Base-by-base conservation (phyloP, 2,888 invertebrate species). In the Hermaeophaga mercurialis region DNA sequence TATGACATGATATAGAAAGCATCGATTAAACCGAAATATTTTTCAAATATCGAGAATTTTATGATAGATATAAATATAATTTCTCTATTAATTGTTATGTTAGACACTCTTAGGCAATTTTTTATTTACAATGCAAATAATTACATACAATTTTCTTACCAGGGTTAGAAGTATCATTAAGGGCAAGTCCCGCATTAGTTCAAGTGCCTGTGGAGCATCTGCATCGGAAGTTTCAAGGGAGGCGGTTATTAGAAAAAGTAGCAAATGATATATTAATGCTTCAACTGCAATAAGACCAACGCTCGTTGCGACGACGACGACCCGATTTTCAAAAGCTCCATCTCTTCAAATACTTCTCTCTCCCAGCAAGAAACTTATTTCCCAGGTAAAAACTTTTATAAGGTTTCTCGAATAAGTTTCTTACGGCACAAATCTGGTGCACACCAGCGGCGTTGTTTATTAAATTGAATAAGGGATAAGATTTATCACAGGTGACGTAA, bases 261-360 rank as follows among this genome's bases (percentile, higher is more conserved):
- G 45, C 41, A 41, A 41, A 33, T 45, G 45, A 45, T 45, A 45
- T 45, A 45, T 45, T 24, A 24, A 45, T 31, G 28, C 45, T 45
- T 45, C 45, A 33, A 8, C 33, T 45, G 45, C 45, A 45, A 33
- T 33, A 33, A 45, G 45, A 14, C 18, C 45, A 31, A 44, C 31
- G n/a, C 31, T 31, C 31, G 31, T 36, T 17, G 36, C 15, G 14
- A 17, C 36, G 36, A 36, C 15, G 14, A 17, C 36, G 36, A 36
- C 36, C 36, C 17, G 36, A 7, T 15, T 36, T 36, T 36, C 9
- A 17, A 36, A 17, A 36, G 36, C 33, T 34, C 33, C 8, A 36
- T 36, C 4, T 36, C 36, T 3, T 22, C 22, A 3, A 22, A 3
- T 22, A 22, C 22, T 22, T 6, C 6, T 5, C 22, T 22, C 22